Base-by-base conservation (phyloP, 2,888 invertebrate species). In the Lepidochrysops patricia region DNA sequence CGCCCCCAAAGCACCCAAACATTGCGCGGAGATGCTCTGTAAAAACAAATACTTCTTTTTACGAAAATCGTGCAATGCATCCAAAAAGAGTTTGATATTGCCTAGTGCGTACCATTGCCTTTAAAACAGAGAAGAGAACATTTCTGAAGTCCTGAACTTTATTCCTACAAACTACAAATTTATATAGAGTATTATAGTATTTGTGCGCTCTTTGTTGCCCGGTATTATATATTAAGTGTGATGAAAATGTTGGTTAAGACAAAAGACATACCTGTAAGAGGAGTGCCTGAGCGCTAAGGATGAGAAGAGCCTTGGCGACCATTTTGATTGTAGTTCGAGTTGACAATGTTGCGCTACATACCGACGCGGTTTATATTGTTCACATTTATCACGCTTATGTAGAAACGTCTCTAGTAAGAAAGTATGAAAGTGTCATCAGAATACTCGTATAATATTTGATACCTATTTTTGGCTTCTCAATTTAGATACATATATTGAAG, bases 211-310 rank as follows among this genome's bases (percentile, higher is more conserved):
- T 37, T n/a, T n/a, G n/a, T n/a, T n/a, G n/a, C n/a, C n/a, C n/a
- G n/a, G n/a, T n/a, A n/a, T n/a, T n/a, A n/a, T n/a, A n/a, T n/a
- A n/a, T n/a, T n/a, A n/a, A n/a, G n/a, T n/a, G n/a, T n/a, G n/a
- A n/a, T n/a, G n/a, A n/a, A n/a, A n/a, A n/a, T n/a, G 9, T 43
- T 43, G 43, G 9, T 2, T 9, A 7, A 4, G 9, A 9, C 13
- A 1, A 12, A n/a, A 35, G n/a, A 52, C 52, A 49, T 61, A 75
- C 75, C 71, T 75, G 72, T 54, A 68, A 66, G 56, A 72, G 58
- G 15, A 73, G 64, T 26, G 70, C 70, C 61, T 70, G 69, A 34
- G 70, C 71, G 67, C 71, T 73, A 63, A 74, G 62, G 13, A 66
- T 60, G 25, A 72, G 49, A 7, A 70, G 62, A 19, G 65, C 58